Percentiles rank a stretch among this genome's conserved stretches.
These are phyloP conservation scores for Amorpha juglandis DNA, from an alignment of 2,888 invertebrate genomes.

Conservation along the genomic window DNA sequence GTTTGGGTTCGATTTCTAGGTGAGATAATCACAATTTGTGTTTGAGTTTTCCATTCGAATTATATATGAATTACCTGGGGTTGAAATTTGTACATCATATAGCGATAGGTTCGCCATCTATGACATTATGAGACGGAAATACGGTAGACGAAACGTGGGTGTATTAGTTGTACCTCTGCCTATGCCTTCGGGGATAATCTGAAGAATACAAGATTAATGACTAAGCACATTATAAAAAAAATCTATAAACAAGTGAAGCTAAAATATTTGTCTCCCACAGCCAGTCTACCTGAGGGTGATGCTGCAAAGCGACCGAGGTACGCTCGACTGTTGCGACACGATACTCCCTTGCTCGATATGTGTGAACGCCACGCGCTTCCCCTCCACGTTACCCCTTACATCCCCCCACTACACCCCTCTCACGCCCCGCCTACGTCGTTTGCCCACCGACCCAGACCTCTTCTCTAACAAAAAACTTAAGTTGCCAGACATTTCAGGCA, in stretches of 20 bases:
- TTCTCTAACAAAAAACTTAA: constrained; percentile 47
- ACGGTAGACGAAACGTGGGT: too few species aligned
- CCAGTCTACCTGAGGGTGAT: constrained; percentile 91
- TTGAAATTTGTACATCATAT: too few species aligned
- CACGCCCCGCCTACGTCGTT: constrained; percentile 42
- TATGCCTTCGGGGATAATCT: too few species aligned
- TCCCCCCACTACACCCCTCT: constrained; percentile 37
- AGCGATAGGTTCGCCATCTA: too few species aligned
- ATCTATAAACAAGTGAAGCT: not conserved
- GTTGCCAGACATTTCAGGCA: constrained; percentile 37
- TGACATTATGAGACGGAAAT: too few species aligned
- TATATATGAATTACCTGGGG: too few species aligned
- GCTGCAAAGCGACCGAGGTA: constrained; percentile 91
- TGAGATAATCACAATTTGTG: too few species aligned
- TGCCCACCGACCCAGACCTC: constrained; percentile 64
- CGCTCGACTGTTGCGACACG: constrained; percentile 85
- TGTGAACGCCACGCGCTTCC: constrained; percentile 48
- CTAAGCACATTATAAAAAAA: too few species aligned
- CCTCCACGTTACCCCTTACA: constrained; percentile 39
- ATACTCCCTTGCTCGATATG: constrained; percentile 68
- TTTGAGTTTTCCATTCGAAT: too few species aligned
- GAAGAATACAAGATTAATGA: too few species aligned
- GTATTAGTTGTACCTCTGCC: too few species aligned
- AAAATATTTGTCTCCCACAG: constrained; percentile 70
- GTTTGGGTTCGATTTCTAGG: too few species aligned